Base-by-base conservation (phyloP, 2,797 vertebrate species). In the Phoeniculus purpureus region DNA sequence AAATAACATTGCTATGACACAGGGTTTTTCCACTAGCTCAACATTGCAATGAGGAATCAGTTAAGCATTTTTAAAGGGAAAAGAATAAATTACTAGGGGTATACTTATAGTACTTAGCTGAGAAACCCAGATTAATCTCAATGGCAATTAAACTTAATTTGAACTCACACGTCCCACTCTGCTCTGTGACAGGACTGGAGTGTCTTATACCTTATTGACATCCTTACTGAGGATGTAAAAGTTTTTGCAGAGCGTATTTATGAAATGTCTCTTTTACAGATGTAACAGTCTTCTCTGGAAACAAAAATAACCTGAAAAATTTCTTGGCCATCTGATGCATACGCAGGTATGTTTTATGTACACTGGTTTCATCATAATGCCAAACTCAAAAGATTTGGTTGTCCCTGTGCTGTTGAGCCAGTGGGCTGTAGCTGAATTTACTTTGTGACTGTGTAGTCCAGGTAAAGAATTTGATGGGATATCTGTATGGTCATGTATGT, bases 271-370 rank as follows among this genome's bases (percentile, higher is more conserved):
- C 9, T 25, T 74, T 56, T 52, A 52, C 12, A 23, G 25, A 27
- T 72, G n/a, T n/a, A n/a, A n/a, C n/a, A n/a, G n/a, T n/a, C n/a
- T 89, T 79, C 52, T 76, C 64, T 76, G 48, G 18, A 76, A 87
- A 65, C 7, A 58, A 55, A 81, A 81, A 27, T 26, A 45, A 64
- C 15, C 43, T 89, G 56, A 34, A 8, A 29, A 70, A 79, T 62
- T 82, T 45, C 34, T 76, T 70, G 43, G 61, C 37, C 6, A 25
- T 32, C 20, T 62, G 32, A 73, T 59, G 10, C 85, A 66, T 77
- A 50, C 26, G 1, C 2, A 59, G n/a, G 34, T 20, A 62, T 32
- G 29, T 55, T 83, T 81, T 54, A 27, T 22, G 8, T 27, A 5
- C 45, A 31, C 6, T 82, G 37, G 4, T 66, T 75, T 75, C 62